Percentiles rank a stretch among this genome's conserved stretches.
phyloP scores from a whole-genome alignment of 1,140 invertebrate species.

The Drosophila albomicans region DNA sequence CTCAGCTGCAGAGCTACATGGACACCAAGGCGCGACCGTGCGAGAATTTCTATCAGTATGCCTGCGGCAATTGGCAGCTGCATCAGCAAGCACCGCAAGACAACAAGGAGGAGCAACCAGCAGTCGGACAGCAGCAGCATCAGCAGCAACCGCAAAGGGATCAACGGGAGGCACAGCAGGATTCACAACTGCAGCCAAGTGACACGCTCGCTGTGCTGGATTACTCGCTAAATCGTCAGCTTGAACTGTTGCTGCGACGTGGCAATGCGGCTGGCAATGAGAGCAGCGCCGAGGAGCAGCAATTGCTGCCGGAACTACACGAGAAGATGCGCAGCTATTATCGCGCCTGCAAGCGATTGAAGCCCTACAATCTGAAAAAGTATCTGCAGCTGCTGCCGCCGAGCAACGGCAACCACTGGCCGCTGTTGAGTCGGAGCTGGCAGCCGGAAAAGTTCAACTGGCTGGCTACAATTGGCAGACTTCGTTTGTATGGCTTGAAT shows the following conservation, averaged over 20 bases:
- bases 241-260: slow-evolving; percentile 64
- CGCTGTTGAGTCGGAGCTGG: slow-evolving; percentile 69
- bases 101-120: slow-evolving; percentile 11
- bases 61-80: slow-evolving; percentile 79
- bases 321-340: slow-evolving; percentile 71
- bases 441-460: slow-evolving; percentile 67
- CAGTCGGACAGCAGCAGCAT: slow-evolving; percentile 39
- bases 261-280: slow-evolving; percentile 18
- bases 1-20: slow-evolving; percentile 78
- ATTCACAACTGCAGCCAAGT: slow-evolving; percentile 60
- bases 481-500: slow-evolving; percentile 72
- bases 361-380: slow-evolving; percentile 81
- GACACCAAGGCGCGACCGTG: slow-evolving; percentile 69
- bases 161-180: slow-evolving; percentile 13
- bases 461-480: slow-evolving; percentile 64
- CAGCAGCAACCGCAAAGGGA: slow-evolving; percentile 42
- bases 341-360: slow-evolving; percentile 76
- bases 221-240: slow-evolving; percentile 59
- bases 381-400: slow-evolving; percentile 70
- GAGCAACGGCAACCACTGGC: slow-evolving; percentile 59
- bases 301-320: slow-evolving; percentile 22
- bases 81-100: slow-evolving; percentile 53
- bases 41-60: slow-evolving; percentile 82
- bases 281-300: slow-evolving; percentile 43
- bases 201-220: slow-evolving; percentile 70